Base-by-base conservation (phyloP, 2,888 invertebrate genomes). In the Macrophya annulata region DNA sequence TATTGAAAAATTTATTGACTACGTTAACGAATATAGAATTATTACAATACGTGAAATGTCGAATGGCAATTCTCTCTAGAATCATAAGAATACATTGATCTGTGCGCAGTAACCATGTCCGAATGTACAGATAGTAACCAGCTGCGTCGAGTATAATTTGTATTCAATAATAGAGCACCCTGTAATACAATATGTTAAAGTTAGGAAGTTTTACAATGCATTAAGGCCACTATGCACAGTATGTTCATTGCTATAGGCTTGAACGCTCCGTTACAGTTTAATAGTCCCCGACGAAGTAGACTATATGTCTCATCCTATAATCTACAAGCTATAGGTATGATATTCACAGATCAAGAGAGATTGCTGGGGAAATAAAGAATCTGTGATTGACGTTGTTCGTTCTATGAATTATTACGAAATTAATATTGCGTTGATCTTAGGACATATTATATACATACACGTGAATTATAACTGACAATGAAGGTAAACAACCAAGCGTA, bases 51-150 rank as follows among this genome's bases (percentile, higher is more conserved):
- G 25, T 21, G 51, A 12, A 81, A 81, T 12, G 59, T 81, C 37
- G 62, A 81, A 81, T 81, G 43, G 79, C 21, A 81, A 62, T 81
- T 81, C 55, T 31, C 55, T 79, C 81, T 62, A 62, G 43, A n/a
- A 62, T 59, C 21, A 21, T 40, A 59, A 62, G 21, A 62, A 15
- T n/a, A 40, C n/a, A 17, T 15, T 51, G 15, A 51, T 31, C 31
- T 37, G 59, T 76, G 51, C 15, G 12, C 40, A 21, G 62, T 81
- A 59, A 31, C 40, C 5, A 74, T 45, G 72, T 74, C 72, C 25
- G 21, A 25, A 51, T 55, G 55, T 6, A 51, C 37, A 55, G 72
- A 74, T 45, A 45, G 45, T 10, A 21, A 8, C 21, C 17, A 25
- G 10, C 17, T n/a, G 21, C 45, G 72, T 45, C 12, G 15, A 51